Base-by-base conservation (phyloP, 64 coral and sea anemone genomes). In the Porites lutea region DNA sequence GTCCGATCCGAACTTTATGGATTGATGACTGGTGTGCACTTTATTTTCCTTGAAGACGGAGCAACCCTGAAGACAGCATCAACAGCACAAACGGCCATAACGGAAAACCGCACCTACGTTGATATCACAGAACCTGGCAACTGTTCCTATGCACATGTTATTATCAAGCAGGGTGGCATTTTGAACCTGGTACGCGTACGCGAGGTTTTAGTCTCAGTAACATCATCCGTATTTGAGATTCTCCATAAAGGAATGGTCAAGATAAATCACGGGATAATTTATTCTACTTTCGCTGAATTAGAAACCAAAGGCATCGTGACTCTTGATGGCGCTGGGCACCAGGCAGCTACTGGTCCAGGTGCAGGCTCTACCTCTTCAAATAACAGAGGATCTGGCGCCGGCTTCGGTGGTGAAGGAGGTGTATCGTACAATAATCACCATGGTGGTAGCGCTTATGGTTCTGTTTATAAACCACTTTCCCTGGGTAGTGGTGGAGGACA, bases 261-360 rank as follows among this genome's bases (percentile, higher is more conserved):
- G 16, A n/a, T 96, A n/a, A 98, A 98, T 71, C 94, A 98, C 79
- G 97, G 94, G 2, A 76, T 96, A 86, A 93, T 94, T 46, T 93
- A 87, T 71, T 96, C 97, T 19, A 59, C 97, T 13, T 59, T 91
- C 77, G 94, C 89, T 59, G 89, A 96, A 62, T 46, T 98, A 64
- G 97, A 98, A 82, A 96, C 97, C 19, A 87, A 98, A 88, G 97
- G 91, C 45, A 48, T 46, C 4, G 76, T 98, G 15, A 82, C 81
- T 5, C 91, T 98, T 23, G 97, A 98, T 75, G 97, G 97, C 8
- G 72, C 87, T 89, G 97, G 97, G 23, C 75, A 88, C 70, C 7
- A 75, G 14, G 13, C 90, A 65, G 73, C 27, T 8, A 53, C 37
- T 49, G 97, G 97, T 51, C 67, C 88, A 12, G 97, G 97, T 15